These are phyloP conservation scores for Noctua janthe DNA, from an alignment of 2,888 invertebrate species.

Conservation along the genomic window DNA sequence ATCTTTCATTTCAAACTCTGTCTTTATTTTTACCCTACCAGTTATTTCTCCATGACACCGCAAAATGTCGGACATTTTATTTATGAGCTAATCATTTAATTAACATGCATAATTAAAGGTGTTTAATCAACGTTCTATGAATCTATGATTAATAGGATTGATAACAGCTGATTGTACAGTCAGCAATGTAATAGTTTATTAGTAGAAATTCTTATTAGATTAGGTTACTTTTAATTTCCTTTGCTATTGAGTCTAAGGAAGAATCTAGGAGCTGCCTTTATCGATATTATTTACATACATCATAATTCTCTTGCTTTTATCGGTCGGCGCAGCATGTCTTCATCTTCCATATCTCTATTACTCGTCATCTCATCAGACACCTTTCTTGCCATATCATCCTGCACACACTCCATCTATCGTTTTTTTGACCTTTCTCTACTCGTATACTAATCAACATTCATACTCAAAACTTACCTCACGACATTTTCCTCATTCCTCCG, in stretches of 20 bases:
- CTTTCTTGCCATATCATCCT: too few species aligned
- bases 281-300: too few species aligned
- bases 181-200: constrained; percentile 28
- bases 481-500: too few species aligned
- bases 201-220: background rate
- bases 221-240: background rate
- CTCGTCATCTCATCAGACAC: too few species aligned
- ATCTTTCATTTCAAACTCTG: constrained; percentile 14
- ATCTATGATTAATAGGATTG: constrained; percentile 72
- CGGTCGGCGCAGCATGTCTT: too few species aligned
- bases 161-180: constrained; percentile 59
- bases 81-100: constrained; percentile 70
- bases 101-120: constrained; percentile 70
- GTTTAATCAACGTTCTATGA: constrained; percentile 71
- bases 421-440: too few species aligned
- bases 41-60: constrained; percentile 37
- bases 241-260: background rate
- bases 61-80: constrained; percentile 64
- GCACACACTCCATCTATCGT: too few species aligned
- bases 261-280: background rate
- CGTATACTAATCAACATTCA: too few species aligned
- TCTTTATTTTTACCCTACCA: background rate
- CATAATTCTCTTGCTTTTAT: too few species aligned
- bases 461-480: too few species aligned
- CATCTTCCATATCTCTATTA: too few species aligned